phyloP scores from a whole-genome alignment of 2,797 vertebrate genomes.

The Cyclopterus lumpus region DNA sequence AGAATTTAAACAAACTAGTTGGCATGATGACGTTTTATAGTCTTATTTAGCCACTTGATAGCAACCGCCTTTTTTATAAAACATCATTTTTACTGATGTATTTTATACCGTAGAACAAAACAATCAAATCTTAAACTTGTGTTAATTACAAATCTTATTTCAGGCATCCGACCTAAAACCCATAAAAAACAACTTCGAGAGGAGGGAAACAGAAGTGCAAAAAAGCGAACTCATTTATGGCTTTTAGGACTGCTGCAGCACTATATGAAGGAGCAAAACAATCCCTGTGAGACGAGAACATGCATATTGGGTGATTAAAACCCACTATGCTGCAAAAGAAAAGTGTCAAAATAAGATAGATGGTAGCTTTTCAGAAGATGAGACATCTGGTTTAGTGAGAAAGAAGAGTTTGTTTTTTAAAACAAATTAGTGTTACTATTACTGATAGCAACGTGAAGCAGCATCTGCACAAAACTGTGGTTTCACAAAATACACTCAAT shows the following conservation, averaged over 20 bases:
- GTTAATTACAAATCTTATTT: not conserved
- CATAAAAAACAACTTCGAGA: not conserved
- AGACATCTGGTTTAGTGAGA: conserved; percentile 1
- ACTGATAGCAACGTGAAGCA: not conserved
- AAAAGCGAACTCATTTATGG: not conserved
- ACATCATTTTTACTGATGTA: no score
- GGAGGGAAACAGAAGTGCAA: not conserved
- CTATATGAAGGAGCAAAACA: not conserved
- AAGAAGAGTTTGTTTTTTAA: not conserved
- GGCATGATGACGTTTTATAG: not conserved
- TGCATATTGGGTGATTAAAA: not conserved
- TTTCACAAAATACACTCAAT: not conserved
- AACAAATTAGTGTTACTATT: not conserved
- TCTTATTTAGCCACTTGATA: not conserved
- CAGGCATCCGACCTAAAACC: not conserved
- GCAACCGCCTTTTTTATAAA: not conserved
- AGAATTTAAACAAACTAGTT: not conserved
- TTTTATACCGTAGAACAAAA: not conserved
- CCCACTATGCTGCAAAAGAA: not conserved
- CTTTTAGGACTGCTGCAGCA: not conserved
- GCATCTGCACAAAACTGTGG: not conserved
- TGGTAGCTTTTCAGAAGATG: not conserved
- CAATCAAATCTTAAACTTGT: not conserved
- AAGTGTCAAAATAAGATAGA: not conserved
- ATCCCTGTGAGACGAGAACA: not conserved